phyloP scores from a whole-genome alignment of 2,113 vertebrate species.

The Amphiprion percula region DNA sequence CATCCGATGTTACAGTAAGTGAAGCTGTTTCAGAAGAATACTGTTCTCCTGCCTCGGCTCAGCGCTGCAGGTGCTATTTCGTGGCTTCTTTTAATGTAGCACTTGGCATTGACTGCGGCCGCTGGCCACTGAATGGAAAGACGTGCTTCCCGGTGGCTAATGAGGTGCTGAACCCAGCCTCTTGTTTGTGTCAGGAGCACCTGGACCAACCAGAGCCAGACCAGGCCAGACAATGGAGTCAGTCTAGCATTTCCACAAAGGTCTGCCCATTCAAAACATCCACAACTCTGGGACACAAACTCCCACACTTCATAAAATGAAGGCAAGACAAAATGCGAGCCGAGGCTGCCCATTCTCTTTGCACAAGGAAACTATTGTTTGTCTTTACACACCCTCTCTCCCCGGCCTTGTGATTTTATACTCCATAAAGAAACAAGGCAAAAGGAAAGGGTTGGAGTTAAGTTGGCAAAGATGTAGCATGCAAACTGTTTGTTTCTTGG shows the following conservation, averaged over 20 bases:
- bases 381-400: conserved; percentile 51
- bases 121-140: conserved; percentile 56
- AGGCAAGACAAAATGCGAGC: conserved; percentile 67
- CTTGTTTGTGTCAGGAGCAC: conserved; percentile 74
- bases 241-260: conserved; percentile 62
- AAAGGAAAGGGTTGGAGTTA: conserved; percentile 24
- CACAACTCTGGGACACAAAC: conserved; percentile 70
- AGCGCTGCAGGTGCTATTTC: conserved; percentile 65
- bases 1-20: conserved; percentile 29
- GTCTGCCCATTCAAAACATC: conserved; percentile 73
- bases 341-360: conserved; percentile 57
- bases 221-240: conserved; percentile 66
- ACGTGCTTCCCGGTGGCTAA: conserved; percentile 64
- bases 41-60: conserved; percentile 19
- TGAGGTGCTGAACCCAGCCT: conserved; percentile 69
- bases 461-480: conserved; percentile 30
- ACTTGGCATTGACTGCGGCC: conserved; percentile 37
- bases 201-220: conserved; percentile 66
- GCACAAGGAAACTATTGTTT: conserved; percentile 82
- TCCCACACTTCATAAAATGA: conserved; percentile 80
- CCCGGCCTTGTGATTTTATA: conserved; percentile 52
- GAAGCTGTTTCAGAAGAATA: conserved; percentile 35
- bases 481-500: conserved; percentile 41
- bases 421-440: conserved; percentile 46
- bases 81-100: conserved; percentile 28